Percentiles rank a stretch among this genome's conserved stretches.
These are phyloP conservation scores for Squalus acanthias DNA, from an alignment of 2,797 vertebrate species.

Conservation along the genomic window DNA sequence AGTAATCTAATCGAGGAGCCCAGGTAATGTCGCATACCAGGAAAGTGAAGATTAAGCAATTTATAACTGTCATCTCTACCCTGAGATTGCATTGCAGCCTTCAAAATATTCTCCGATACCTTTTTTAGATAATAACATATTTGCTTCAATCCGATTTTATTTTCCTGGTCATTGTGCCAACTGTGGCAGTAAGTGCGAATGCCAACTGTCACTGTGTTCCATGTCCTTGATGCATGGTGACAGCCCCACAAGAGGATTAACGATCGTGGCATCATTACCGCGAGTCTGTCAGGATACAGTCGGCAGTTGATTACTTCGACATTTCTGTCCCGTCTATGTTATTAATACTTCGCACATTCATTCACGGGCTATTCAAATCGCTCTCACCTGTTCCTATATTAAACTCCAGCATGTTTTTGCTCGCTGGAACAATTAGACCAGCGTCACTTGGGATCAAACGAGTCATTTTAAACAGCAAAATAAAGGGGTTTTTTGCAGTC, in stretches of 20 bases:
- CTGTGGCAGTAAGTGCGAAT: not conserved
- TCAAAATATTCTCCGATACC: not conserved
- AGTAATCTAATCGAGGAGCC: not conserved
- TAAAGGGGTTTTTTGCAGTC: not conserved
- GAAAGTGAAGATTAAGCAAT: not conserved
- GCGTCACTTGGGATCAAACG: not conserved
- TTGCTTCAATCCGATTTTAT: not conserved
- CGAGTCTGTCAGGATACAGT: not conserved
- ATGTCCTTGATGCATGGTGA: not conserved
- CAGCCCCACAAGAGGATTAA: constrained; percentile 10
- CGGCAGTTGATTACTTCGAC: not conserved
- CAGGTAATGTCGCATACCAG: not conserved
- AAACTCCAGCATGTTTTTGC: not conserved
- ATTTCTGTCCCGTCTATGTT: not conserved
- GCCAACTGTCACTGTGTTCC: not conserved
- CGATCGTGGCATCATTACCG: not conserved
- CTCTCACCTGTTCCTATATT: not conserved
- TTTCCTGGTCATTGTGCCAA: not conserved
- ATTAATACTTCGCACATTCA: not conserved
- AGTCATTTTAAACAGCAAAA: not conserved
- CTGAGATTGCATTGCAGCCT: constrained; percentile 17
- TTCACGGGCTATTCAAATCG: not conserved
- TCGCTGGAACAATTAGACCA: not conserved
- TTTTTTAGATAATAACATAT: not conserved
- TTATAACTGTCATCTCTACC: not conserved